phyloP scores from a whole-genome alignment of 2,113 vertebrate species.

The Suncus etruscus region DNA sequence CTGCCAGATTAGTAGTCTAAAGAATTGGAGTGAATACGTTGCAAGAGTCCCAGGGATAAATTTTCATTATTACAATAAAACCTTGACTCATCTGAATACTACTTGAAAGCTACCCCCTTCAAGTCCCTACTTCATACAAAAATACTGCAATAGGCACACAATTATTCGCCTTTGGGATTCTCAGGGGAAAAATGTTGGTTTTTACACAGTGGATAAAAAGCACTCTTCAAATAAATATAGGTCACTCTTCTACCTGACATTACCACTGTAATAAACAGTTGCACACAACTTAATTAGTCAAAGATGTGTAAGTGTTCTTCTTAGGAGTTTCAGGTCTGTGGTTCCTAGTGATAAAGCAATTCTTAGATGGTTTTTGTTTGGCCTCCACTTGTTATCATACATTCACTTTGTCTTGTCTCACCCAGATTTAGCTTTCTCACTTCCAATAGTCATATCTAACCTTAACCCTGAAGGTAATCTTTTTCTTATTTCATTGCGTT shows the following conservation, averaged over 20 bases:
- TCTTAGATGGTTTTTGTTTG: not conserved
- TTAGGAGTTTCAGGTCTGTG: not conserved
- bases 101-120: too few species aligned
- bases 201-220: not conserved
- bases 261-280: not conserved
- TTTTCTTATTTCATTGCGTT: too few species aligned
- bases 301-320: not conserved
- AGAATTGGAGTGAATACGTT: too few species aligned
- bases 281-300: constrained; percentile 19
- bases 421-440: too few species aligned
- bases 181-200: not conserved
- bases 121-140: too few species aligned
- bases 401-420: not conserved
- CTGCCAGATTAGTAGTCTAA: too few species aligned
- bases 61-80: too few species aligned
- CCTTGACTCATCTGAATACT: too few species aligned
- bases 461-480: too few species aligned
- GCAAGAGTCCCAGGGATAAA: too few species aligned
- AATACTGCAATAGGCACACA: not conserved
- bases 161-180: not conserved
- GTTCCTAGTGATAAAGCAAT: not conserved
- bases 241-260: constrained; percentile 4
- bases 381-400: not conserved
- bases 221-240: constrained; percentile 3
- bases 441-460: too few species aligned